Percentiles rank a stretch among this genome's conserved stretches.
Evolutionary conservation across 2,797 vertebrate species (phyloP).

Genomic region (Cyprinodon diabolis): DNA sequence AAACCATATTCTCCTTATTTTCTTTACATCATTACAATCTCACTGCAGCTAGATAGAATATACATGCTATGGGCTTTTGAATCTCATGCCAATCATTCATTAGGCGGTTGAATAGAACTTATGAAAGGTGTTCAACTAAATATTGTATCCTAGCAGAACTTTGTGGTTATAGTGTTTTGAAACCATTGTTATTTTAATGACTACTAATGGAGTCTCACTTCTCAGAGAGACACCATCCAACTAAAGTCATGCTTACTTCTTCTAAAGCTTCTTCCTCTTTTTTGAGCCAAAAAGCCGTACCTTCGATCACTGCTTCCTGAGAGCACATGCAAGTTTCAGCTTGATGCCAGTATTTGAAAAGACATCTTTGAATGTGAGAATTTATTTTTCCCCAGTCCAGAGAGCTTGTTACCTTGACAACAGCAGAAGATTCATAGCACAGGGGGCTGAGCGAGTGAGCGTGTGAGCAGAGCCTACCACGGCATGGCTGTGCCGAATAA

Average conservation of each 20-base stretch:
- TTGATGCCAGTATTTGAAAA: conserved; percentile 66
- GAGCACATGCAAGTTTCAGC: conserved; percentile 57
- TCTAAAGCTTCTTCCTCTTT: too few species aligned
- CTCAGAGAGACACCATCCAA: too few species aligned
- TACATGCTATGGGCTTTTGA: too few species aligned
- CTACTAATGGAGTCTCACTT: too few species aligned
- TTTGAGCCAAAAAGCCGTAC: conserved; percentile 14
- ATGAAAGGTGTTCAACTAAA: neutral
- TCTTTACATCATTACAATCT: too few species aligned
- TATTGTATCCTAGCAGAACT: neutral
- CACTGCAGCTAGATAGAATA: too few species aligned
- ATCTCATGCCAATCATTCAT: too few species aligned
- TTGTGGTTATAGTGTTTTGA: neutral
- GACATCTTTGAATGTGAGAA: conserved; percentile 66
- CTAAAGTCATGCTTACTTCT: too few species aligned
- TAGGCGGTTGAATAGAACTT: too few species aligned
- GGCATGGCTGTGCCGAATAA: conserved; percentile 73
- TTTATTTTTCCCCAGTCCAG: conserved; percentile 55
- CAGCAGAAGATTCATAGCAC: conserved; percentile 74
- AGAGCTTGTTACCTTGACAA: conserved; percentile 85
- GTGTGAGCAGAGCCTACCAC: conserved; percentile 55
- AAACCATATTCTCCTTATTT: too few species aligned
- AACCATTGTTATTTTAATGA: neutral
- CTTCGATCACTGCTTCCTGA: conserved; percentile 33
- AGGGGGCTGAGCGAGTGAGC: conserved; percentile 42